phyloP scores from a whole-genome alignment of 2,113 vertebrate species.

The Phaethon lepturus region DNA sequence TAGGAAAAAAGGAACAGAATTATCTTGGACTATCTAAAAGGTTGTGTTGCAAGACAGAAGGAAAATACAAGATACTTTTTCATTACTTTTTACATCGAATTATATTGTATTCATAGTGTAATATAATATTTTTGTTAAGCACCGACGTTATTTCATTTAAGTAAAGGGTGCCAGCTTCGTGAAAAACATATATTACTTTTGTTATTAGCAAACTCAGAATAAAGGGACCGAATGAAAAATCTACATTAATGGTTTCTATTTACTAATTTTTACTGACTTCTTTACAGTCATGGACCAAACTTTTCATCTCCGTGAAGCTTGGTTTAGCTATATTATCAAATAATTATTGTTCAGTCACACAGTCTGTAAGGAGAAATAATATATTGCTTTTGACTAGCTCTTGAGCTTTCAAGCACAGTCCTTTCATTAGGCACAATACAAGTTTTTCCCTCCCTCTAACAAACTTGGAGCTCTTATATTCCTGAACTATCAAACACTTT shows the following conservation, averaged over 20 bases:
- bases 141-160: background rate
- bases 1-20: background rate
- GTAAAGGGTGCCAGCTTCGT: background rate
- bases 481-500: background rate
- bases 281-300: background rate
- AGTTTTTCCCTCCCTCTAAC: background rate
- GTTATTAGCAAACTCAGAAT: background rate
- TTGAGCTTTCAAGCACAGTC: background rate
- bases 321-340: background rate
- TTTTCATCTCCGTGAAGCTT: background rate
- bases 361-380: background rate
- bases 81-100: background rate
- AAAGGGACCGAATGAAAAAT: background rate
- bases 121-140: background rate
- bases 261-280: background rate
- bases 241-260: background rate
- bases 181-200: background rate
- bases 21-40: background rate
- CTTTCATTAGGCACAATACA: background rate
- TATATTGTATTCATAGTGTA: background rate
- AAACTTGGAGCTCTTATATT: background rate
- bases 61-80: background rate
- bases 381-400: background rate
- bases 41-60: background rate
- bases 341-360: background rate